These are phyloP conservation scores for Pygmarrhopalites habei DNA, from an alignment of 1,140 invertebrate genomes.

Conservation along the genomic window DNA sequence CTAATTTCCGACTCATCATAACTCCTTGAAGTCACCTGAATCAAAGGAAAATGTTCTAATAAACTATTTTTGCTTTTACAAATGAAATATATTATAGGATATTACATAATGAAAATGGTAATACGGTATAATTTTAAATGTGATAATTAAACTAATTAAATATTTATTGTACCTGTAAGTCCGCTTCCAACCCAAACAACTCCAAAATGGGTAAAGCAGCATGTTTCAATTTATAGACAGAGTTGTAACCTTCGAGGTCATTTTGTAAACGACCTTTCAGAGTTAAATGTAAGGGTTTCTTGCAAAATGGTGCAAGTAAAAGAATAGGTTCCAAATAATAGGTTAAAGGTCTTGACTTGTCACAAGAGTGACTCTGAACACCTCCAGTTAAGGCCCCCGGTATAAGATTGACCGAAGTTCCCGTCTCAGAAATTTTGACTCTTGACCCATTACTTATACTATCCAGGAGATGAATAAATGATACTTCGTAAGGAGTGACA, in stretches of 20 bases:
- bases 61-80: too few relatives aligned
- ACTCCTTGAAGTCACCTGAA: constrained; percentile 25
- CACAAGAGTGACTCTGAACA: constrained; percentile 77
- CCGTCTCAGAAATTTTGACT: constrained; percentile 85
- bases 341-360: constrained; percentile 67
- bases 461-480: constrained; percentile 79
- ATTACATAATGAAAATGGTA: too few relatives aligned
- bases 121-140: too few relatives aligned
- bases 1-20: constrained; percentile 28
- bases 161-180: constrained; percentile 52
- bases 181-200: constrained; percentile 52
- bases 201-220: constrained; percentile 71
- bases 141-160: constrained; percentile 7
- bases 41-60: constrained; percentile 2
- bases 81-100: too few relatives aligned
- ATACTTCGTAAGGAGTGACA: constrained; percentile 67
- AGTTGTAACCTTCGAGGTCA: constrained; percentile 42
- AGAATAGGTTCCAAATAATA: constrained; percentile 89
- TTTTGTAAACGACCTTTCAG: constrained; percentile 58
- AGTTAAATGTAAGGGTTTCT: constrained; percentile 71
- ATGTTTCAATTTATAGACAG: constrained; percentile 76
- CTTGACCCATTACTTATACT: constrained; percentile 90
- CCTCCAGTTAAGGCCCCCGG: constrained; percentile 88
- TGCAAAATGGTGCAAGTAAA: constrained; percentile 89
- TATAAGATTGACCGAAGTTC: constrained; percentile 77